Percentiles rank a stretch among this genome's conserved stretches.
Conservation (phyloP, 30 jellyfish, hydroid and myxozoan genomes). For the Clytia hemisphaerica region DNA sequence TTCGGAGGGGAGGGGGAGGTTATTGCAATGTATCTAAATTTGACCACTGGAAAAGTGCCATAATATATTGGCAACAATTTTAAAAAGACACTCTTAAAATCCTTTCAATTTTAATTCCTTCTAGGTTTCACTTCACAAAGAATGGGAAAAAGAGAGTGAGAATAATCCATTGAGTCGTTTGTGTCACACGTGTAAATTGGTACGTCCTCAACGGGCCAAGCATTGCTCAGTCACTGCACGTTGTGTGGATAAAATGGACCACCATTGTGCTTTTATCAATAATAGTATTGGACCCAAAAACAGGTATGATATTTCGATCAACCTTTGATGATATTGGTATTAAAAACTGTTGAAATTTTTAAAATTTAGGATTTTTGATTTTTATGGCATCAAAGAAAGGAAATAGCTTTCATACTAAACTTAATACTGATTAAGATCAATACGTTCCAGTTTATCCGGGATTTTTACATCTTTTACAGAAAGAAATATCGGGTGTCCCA, state of each 20-base stretch:
- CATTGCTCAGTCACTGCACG: constrained; percentile 85
- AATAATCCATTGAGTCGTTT: constrained; percentile 72
- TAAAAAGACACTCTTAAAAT: background rate
- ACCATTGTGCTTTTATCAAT: constrained; percentile 73
- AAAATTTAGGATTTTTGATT: background rate
- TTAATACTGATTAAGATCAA: no score
- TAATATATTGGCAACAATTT: no score
- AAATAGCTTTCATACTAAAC: background rate
- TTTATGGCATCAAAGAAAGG: no score
- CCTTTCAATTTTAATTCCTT: background rate
- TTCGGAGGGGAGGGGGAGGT: no score
- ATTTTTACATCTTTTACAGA: background rate
- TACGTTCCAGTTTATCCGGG: background rate
- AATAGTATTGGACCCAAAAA: constrained; percentile 88
- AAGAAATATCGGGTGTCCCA: no score
- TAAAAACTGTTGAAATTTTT: background rate
- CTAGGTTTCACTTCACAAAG: constrained; percentile 90
- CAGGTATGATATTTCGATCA: constrained; percentile 43
- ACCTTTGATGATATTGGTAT: background rate
- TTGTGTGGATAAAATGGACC: constrained; percentile 77
- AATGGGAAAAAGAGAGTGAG: constrained; percentile 73
- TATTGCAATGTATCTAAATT: no score
- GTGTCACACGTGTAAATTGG: constrained; percentile 94
- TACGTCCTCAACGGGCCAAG: constrained; percentile 87
- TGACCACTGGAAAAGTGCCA: no score